Conservation (phyloP, 2,113 vertebrate species). For the Sterna hirundo region DNA sequence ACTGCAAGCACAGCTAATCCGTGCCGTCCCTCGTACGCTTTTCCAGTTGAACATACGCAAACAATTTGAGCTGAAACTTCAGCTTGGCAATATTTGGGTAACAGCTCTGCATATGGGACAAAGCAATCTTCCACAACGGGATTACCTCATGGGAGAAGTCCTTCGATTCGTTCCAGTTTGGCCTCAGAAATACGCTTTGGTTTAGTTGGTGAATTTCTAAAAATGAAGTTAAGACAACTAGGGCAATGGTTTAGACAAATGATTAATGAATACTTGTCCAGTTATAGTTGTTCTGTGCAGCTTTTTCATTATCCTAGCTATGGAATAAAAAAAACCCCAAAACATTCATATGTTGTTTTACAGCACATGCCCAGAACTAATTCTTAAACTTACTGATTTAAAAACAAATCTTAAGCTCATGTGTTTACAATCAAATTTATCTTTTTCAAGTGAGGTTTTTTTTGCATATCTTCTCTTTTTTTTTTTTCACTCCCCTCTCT, state of each 20-base stretch:
- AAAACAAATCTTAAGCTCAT: not conserved
- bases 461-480: not conserved
- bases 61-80: slow-evolving; percentile 41
- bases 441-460: not conserved
- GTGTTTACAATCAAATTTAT: not conserved
- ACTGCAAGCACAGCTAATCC: slow-evolving; percentile 22
- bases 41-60: slow-evolving; percentile 30
- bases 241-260: not conserved
- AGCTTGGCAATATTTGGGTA: slow-evolving; percentile 24
- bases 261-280: not conserved
- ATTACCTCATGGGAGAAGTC: slow-evolving; percentile 25
- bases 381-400: not conserved
- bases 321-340: not conserved
- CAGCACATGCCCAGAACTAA: not conserved
- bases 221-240: not conserved
- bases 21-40: not conserved
- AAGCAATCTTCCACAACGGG: not conserved
- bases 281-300: not conserved
- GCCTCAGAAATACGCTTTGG: not conserved
- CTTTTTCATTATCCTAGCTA: not conserved
- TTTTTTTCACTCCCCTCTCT: rapidly evolving
- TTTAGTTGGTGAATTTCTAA: slow-evolving; percentile 36
- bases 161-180: not conserved
- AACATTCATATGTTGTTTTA: not conserved
- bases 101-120: not conserved